phyloP scores from a whole-genome alignment of 1,140 invertebrate genomes.

The Drosophila subobscura region DNA sequence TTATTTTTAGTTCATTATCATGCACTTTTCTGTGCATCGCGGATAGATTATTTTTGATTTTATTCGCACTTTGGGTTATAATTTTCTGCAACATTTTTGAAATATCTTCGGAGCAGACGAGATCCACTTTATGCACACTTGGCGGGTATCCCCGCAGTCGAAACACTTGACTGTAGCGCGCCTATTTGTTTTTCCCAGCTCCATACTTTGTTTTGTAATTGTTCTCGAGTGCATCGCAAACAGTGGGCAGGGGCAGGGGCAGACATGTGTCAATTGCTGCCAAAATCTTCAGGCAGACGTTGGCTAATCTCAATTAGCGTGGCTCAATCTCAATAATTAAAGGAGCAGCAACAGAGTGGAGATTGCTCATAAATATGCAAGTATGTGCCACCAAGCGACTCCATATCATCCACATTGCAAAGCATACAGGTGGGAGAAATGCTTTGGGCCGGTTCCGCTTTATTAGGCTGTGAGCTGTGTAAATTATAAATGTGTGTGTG shows the following conservation, averaged over 20 bases:
- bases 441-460: neutral
- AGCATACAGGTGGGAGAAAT: too few species aligned
- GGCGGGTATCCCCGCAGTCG: too few species aligned
- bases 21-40: conserved; percentile 21
- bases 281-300: conserved; percentile 35
- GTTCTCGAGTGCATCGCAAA: conserved; percentile 41
- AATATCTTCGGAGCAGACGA: too few species aligned
- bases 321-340: conserved; percentile 25
- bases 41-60: neutral
- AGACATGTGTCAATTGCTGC: conserved; percentile 22
- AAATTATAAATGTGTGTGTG: conserved; percentile 11
- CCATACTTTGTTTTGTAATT: conserved; percentile 54
- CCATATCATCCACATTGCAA: too few species aligned
- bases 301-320: conserved; percentile 1
- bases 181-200: conserved; percentile 6
- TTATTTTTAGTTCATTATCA: conserved; percentile 23
- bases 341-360: too few species aligned
- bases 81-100: too few species aligned
- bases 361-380: too few species aligned
- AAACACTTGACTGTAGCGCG: too few species aligned
- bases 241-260: neutral
- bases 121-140: too few species aligned
- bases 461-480: conserved; percentile 18
- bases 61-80: conserved; percentile 27
- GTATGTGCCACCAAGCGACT: too few species aligned